phyloP scores from a whole-genome alignment of 2,888 invertebrate genomes.

The Pecten maximus region DNA sequence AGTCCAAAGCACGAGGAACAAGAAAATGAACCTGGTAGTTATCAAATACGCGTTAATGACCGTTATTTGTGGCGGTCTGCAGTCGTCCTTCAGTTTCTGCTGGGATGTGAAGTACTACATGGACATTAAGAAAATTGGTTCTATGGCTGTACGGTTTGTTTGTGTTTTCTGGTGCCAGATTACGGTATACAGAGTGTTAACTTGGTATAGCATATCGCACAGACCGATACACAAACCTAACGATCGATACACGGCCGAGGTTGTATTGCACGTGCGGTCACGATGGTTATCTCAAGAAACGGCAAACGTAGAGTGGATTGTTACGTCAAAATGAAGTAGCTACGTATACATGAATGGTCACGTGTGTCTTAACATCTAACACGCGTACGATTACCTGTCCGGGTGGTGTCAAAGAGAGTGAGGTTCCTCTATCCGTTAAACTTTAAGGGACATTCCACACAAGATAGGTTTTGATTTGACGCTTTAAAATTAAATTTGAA shows the following conservation, averaged over 20 bases:
- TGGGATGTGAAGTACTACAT: not conserved
- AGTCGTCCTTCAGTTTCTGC: not conserved
- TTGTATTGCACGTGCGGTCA: too few relatives aligned
- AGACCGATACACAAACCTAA: not conserved
- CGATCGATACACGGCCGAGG: not conserved
- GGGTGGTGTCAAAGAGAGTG: too few relatives aligned
- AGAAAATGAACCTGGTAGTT: not conserved
- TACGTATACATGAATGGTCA: too few relatives aligned
- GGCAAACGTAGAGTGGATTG: too few relatives aligned
- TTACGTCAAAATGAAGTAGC: too few relatives aligned
- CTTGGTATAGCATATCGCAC: not conserved
- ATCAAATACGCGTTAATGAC: not conserved
- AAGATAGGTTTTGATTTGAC: too few relatives aligned
- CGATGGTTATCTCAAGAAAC: too few relatives aligned
- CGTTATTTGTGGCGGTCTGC: not conserved
- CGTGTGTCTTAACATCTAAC: too few relatives aligned
- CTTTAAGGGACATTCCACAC: too few relatives aligned
- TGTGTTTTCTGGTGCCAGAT: not conserved
- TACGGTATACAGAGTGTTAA: not conserved
- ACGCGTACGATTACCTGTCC: too few relatives aligned
- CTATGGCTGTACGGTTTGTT: not conserved
- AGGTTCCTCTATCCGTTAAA: too few relatives aligned
- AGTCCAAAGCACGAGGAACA: not conserved
- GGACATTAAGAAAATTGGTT: not conserved
- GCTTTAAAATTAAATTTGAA: too few relatives aligned